Conservation (phyloP, 2,888 invertebrate genomes). For the Lepidonotus clava region DNA sequence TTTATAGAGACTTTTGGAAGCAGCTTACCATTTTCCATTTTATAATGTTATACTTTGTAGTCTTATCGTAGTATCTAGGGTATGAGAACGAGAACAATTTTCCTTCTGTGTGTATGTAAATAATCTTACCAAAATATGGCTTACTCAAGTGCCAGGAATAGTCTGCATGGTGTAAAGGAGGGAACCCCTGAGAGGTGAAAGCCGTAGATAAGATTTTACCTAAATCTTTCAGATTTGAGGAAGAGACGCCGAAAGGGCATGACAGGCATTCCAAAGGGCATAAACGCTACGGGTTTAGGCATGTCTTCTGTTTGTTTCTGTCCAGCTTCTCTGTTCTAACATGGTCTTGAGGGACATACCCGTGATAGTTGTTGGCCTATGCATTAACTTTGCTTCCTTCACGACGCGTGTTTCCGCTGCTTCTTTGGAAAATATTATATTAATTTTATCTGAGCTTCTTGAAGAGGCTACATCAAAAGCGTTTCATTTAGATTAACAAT, state of each 20-base stretch:
- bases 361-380: conserved; percentile 24
- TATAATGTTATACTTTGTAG: conserved; percentile 4
- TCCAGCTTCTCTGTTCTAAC: conserved; percentile 27
- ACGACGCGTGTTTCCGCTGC: conserved; percentile 31
- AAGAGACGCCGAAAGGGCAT: conserved; percentile 27
- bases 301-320: conserved; percentile 47
- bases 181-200: neutral
- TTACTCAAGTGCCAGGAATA: too few species aligned
- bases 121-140: too few species aligned
- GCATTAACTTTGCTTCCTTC: conserved; percentile 13
- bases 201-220: conserved; percentile 6
- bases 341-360: conserved; percentile 27
- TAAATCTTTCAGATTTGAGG: conserved; percentile 50
- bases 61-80: neutral
- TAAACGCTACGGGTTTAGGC: conserved; percentile 38
- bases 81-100: too few species aligned
- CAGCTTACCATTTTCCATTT: neutral
- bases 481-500: neutral
- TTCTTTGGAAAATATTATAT: neutral
- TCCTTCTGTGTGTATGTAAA: too few species aligned
- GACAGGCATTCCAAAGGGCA: conserved; percentile 41
- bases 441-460: too few species aligned
- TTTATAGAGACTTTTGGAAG: conserved; percentile 21
- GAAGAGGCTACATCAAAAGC: neutral
- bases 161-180: neutral